Evolutionary conservation across 1,140 invertebrate species (phyloP), one percentile per base, ranked within the genome.

Genomic region (Aradophagus sp.): DNA sequence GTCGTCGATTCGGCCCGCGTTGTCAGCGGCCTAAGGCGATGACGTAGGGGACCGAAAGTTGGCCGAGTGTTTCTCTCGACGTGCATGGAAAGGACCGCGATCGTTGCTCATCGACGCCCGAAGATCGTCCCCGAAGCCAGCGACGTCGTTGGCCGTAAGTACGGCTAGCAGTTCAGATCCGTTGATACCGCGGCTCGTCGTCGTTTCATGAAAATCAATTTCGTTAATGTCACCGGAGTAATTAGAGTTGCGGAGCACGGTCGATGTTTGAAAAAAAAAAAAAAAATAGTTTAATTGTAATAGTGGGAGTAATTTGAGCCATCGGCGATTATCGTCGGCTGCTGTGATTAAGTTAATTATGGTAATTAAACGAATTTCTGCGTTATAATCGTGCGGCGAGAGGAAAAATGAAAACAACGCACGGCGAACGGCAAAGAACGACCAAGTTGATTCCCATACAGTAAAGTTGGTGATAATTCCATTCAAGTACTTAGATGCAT

Each of bases 311-410:
- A 47, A 41, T 53, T 56, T 52, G 50, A 26, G 34, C 55, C 59
- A 44, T 53, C 76, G 69, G 48, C 78, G 77, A 81, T 84, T 82
- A 83, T 82, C 79, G 72, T 80, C 66, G 75, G 66, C 73, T 79
- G 73, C 72, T 80, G 80, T 79, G 79, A 84, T 84, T 82, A 80
- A 83, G 68, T 81, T 83, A 83, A 84, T 84, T 78, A 82, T 74
- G 71, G 83, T 83, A 83, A 84, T 84, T 84, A 84, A 84, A 80
- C 79, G 83, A 84, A 77, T 82, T 84, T 80, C 78, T 82, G 65
- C 72, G 73, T 77, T 73, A 73, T 75, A 75, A 76, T 77, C 79
- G 77, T 76, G 77, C 76, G 80, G 77, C 80, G 83, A 81, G 81
- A 78, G 71, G 76, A 67, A 55, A 71, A 71, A 65, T 71, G 68